phyloP scores from a whole-genome alignment of 2,113 vertebrate species.

The Calidris pygmaea region DNA sequence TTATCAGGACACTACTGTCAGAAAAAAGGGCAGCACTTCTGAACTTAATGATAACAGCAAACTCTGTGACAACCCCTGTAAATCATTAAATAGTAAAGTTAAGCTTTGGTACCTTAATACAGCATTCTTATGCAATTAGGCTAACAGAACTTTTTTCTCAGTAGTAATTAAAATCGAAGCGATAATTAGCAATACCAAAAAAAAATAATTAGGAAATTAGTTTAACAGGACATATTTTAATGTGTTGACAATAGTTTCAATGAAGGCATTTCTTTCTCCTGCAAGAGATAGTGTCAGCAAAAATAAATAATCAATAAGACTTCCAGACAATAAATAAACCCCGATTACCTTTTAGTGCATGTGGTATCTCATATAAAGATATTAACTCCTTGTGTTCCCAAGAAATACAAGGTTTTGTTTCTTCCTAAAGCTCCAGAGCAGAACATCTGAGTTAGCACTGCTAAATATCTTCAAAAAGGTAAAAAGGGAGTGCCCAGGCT shows the following conservation, averaged over 20 bases:
- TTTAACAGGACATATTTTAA: not conserved
- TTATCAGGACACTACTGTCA: not conserved
- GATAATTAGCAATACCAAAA: not conserved
- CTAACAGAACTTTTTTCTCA: not conserved
- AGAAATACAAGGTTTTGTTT: not conserved
- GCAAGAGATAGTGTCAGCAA: not conserved
- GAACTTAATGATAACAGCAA: not conserved
- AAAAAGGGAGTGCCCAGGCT: not conserved
- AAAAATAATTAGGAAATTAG: not conserved
- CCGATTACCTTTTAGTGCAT: not conserved
- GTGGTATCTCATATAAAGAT: not conserved
- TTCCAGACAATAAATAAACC: not conserved
- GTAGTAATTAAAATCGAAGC: not conserved
- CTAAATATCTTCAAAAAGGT: not conserved
- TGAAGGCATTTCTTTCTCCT: not conserved
- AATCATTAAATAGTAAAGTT: not conserved
- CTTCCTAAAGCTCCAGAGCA: not conserved
- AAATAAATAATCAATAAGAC: not conserved
- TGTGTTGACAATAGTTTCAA: not conserved
- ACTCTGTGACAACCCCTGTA: not conserved
- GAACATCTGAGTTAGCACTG: not conserved
- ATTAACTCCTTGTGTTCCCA: not conserved
- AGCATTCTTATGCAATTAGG: not conserved
- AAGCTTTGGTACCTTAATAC: not conserved
- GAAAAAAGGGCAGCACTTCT: not conserved